Conservation (phyloP, 2,888 invertebrate genomes). For the Diloba caeruleocephala region DNA sequence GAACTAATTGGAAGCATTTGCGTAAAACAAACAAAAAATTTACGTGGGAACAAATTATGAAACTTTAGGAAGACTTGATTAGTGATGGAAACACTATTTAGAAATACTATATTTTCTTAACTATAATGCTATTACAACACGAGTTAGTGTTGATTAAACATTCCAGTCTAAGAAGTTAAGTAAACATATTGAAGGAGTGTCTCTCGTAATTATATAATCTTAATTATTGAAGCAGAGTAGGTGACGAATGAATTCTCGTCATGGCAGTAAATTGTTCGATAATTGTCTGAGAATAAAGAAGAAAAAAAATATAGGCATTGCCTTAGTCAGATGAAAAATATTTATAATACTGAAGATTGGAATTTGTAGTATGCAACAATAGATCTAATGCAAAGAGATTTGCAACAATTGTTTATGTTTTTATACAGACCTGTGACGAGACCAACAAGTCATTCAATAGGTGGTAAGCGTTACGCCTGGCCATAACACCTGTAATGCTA, state of each 20-base stretch:
- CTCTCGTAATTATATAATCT: neutral
- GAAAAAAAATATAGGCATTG: too few relatives aligned
- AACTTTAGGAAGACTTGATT: conserved; percentile 6
- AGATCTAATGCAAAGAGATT: too few relatives aligned
- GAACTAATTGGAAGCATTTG: conserved; percentile 20
- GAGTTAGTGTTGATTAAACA: conserved; percentile 1
- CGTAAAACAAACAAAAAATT: conserved; percentile 17
- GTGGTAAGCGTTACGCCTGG: too few relatives aligned
- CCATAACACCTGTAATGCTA: too few relatives aligned
- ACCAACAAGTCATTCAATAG: too few relatives aligned
- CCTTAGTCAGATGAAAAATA: too few relatives aligned
- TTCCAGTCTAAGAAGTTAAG: neutral
- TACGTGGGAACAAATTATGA: conserved; percentile 19
- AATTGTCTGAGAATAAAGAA: neutral
- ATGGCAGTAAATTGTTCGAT: neutral
- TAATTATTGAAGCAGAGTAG: conserved; percentile 1
- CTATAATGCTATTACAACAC: neutral
- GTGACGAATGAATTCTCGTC: neutral
- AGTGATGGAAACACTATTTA: conserved; percentile 9
- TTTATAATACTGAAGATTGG: too few relatives aligned
- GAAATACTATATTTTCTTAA: neutral
- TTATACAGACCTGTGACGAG: too few relatives aligned
- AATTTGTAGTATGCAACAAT: too few relatives aligned
- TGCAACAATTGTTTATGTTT: too few relatives aligned
- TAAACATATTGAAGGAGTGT: conserved; percentile 8